Evolutionary conservation across 92 coral and sea anemone genomes (phyloP), one percentile per base, ranked within the genome.

Genomic region (Ricordea florida): DNA sequence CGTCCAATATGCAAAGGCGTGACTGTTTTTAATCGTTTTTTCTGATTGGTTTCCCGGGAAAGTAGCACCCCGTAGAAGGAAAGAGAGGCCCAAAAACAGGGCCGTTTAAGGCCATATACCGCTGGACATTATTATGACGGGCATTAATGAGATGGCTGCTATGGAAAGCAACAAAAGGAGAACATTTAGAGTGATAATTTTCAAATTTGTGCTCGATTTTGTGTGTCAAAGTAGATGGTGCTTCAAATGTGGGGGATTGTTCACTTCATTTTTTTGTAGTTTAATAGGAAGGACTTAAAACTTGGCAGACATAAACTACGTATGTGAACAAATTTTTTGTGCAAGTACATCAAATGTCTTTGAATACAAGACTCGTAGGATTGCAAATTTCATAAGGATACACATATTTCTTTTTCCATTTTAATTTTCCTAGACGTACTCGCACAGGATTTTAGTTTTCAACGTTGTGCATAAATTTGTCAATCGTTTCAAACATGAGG

Each of bases 21-120:
- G 1, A n/a, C 0, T 57, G 64, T 31, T 57, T 57, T 20, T 57
- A 50, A 59, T 59, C 15, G 30, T 44, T 13, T 21, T 28, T 18
- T 61, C 20, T 36, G 32, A 35, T 36, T 36, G 68, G 67, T 60
- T 60, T 60, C 17, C 43, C 31, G 47, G 69, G 69, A 38, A 62
- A 62, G 40, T 62, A 37, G 34, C 11, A 22, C 69, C 29, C 56
- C 6, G 16, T 9, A 16, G 10, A 18, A 17, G 58, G 53, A 35
- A 35, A 34, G 29, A 40, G 8, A 10, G 64, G 10, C 40, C 41
- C 2, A n/a, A 29, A 29, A 37, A 7, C 18, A 28, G 35, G 55
- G 35, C 36, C 55, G 0, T 42, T 40, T 24, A 28, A 5, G 7
- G 11, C 24, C 26, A 44, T 25, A 7, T 44, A 25, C 40, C 16